Conservation (phyloP, 2,797 vertebrate genomes). For the Balearica regulorum region DNA sequence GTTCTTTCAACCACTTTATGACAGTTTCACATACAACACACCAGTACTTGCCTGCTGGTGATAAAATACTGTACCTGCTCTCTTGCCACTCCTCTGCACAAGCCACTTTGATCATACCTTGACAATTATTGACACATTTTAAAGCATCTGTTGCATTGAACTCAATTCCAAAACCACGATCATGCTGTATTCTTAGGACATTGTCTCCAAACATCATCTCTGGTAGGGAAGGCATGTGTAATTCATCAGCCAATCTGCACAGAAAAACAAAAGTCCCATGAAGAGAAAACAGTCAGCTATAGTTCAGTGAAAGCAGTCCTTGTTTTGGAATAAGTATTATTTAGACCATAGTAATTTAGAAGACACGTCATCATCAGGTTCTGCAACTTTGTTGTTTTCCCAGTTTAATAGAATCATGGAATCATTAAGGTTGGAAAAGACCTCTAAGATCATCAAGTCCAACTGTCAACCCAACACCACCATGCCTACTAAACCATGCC, state of each 20-base stretch:
- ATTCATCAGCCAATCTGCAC: slow-evolving; percentile 86
- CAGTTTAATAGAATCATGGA: neutral
- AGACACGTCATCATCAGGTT: neutral
- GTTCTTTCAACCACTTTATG: neutral
- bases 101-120: slow-evolving; percentile 91
- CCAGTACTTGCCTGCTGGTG: neutral
- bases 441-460: too few relatives aligned
- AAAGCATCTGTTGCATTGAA: slow-evolving; percentile 94
- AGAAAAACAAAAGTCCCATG: neutral
- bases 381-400: neutral
- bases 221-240: slow-evolving; percentile 90
- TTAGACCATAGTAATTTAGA: neutral
- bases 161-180: slow-evolving; percentile 88
- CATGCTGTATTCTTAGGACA: slow-evolving; percentile 89
- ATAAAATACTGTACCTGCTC: slow-evolving; percentile 81
- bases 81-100: slow-evolving; percentile 98
- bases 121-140: slow-evolving; percentile 90
- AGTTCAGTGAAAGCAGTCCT: neutral
- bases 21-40: neutral
- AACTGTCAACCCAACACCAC: too few relatives aligned
- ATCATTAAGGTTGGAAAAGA: too few relatives aligned
- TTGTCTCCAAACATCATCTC: slow-evolving; percentile 99
- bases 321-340: neutral
- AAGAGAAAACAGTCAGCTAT: neutral
- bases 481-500: too few relatives aligned